phyloP scores from a whole-genome alignment of 1,140 invertebrate species.

The Nasonia vitripennis region DNA sequence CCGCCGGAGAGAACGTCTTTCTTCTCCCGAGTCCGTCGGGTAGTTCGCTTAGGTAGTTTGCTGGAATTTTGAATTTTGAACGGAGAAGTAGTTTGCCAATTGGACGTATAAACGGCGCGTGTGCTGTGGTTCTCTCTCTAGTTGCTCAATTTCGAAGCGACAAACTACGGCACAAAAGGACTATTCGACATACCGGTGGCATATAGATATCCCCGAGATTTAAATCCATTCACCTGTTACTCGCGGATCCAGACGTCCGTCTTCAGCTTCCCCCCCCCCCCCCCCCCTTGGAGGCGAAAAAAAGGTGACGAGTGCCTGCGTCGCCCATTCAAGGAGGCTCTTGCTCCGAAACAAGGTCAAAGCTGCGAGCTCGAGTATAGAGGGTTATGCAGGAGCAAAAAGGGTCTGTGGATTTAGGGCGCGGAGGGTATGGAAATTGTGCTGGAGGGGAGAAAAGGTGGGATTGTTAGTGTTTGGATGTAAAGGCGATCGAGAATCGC shows the following conservation, averaged over 20 bases:
- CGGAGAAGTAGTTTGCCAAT: not conserved
- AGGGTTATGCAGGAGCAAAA: not conserved
- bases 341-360: slow-evolving; percentile 14
- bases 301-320: not conserved
- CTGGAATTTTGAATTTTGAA: not conserved
- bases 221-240: slow-evolving; percentile 28
- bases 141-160: not conserved
- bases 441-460: not conserved
- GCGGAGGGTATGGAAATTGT: not conserved
- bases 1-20: too few relatives aligned
- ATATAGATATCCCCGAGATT: not conserved
- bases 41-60: too few relatives aligned
- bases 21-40: too few relatives aligned
- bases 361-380: not conserved
- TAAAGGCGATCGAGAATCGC: not conserved
- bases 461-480: not conserved
- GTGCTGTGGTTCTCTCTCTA: not conserved
- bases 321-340: slow-evolving; percentile 22
- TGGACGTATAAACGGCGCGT: too few relatives aligned
- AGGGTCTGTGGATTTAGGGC: slow-evolving; percentile 4
- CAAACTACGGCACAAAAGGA: too few relatives aligned
- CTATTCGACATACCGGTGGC: not conserved
- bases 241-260: not conserved
- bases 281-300: not conserved
- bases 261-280: too few relatives aligned